phyloP scores from a whole-genome alignment of 2,113 vertebrate species.

The Eudyptes chrysolophus region DNA sequence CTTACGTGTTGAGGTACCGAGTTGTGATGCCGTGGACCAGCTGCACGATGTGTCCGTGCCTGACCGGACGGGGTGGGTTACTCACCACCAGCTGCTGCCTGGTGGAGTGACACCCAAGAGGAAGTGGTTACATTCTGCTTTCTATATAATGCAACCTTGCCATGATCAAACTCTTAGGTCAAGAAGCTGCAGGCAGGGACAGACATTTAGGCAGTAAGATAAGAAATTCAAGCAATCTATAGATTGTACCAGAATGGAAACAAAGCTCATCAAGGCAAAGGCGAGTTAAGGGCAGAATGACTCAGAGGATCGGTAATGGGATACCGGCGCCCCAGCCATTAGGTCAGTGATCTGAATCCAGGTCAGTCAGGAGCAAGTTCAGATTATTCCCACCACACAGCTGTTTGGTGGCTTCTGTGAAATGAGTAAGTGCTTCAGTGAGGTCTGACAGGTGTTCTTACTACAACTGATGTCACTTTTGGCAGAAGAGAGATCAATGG shows the following conservation, averaged over 20 bases:
- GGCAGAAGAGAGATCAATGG: not conserved
- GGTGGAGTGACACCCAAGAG: not conserved
- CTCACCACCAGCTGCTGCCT: constrained; percentile 91
- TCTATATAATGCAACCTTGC: not conserved
- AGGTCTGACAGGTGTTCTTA: not conserved
- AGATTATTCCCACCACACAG: not conserved
- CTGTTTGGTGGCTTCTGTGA: not conserved
- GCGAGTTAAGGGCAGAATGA: constrained; percentile 12
- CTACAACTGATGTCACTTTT: not conserved
- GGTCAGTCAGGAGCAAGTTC: not conserved
- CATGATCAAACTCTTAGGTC: not conserved
- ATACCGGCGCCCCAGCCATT: not conserved
- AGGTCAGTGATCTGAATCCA: constrained; percentile 20
- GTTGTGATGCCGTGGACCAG: constrained; percentile 93
- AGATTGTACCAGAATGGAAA: not conserved
- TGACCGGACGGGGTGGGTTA: constrained; percentile 83
- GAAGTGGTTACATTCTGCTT: not conserved
- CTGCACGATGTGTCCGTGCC: constrained; percentile 90
- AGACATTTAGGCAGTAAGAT: not conserved
- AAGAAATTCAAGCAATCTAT: not conserved
- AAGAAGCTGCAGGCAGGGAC: not conserved
- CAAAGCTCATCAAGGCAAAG: not conserved
- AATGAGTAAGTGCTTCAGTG: not conserved
- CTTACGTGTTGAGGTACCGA: constrained; percentile 95
- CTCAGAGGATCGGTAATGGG: not conserved